Evolutionary conservation across 37 sponge, comb jelly and placozoan species (phyloP), one percentile per base, ranked within the genome.

Genomic region (Corticium candelabrum): DNA sequence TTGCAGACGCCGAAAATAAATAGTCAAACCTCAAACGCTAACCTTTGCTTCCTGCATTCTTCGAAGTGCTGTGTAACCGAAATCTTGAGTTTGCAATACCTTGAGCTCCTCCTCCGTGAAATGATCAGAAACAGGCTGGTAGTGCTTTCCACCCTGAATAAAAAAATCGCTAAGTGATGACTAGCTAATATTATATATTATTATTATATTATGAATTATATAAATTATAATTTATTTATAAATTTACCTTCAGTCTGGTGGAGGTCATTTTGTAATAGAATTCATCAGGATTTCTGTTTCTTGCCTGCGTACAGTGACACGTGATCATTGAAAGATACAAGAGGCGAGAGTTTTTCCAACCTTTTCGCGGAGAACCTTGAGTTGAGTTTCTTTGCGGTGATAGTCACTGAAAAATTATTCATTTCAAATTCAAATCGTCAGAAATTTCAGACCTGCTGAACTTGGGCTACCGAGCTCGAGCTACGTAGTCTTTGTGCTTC

Each of bases 401-500:
- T 86, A 90, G 76, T 89, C 87, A 74, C 83, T 93, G 67, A 29
- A 70, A 43, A 15, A 43, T 43, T 43, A 5, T 43, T 43, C 11
- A 43, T 21, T 5, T 43, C 56, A 11, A 5, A 43, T 43, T 43
- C 56, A 11, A 43, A 11, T n/a, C n/a, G n/a, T n/a, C n/a, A 43
- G 11, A 43, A 43, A 21, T 11, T 11, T 43, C 11, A 43, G 11
- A 43, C 5, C 11, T 43, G 56, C 11, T 11, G 11, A 43, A 43
- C 31, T 30, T 70, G 5, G 7, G 5, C 21, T 70, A 88, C 83
- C 79, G 84, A 15, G 97, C 97, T 7, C 97, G 74, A 3, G 88
- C 74, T 2, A 90, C 86, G 83, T 96, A 96, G 72, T 96, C 97
- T 74, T 96, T 93, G 87, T 96, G 94, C 41, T 96, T 96, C 67